A percentile compares a stretch with the other conserved stretches of the same genome.
Evolutionary conservation across 1,140 invertebrate genomes (phyloP).

Genomic region (Penaeus chinensis): DNA sequence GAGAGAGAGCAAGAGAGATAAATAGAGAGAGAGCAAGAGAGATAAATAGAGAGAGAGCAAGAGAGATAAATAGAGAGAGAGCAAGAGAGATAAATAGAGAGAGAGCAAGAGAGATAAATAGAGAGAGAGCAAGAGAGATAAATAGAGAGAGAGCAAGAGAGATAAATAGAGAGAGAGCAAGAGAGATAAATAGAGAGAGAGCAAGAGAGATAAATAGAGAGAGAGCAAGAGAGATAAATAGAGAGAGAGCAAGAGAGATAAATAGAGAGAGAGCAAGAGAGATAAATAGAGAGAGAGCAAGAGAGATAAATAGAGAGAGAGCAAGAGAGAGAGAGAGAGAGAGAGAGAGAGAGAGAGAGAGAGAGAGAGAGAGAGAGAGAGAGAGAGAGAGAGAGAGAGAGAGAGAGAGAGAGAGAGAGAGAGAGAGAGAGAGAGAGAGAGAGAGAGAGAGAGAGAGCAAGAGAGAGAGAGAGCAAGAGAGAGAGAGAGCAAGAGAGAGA

Average conservation of each 20-base stretch:
- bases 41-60: not conserved
- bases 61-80: not conserved
- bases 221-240: not conserved
- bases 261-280: not conserved
- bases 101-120: not conserved
- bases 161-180: no score
- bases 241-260: not conserved
- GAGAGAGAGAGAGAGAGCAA: not conserved
- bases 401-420: not conserved
- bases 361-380: not conserved
- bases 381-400: not conserved
- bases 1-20: not conserved
- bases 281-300: not conserved
- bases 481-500: no score
- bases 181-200: not conserved
- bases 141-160: not conserved
- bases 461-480: no score
- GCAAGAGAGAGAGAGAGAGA: no score
- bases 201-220: not conserved
- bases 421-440: no score
- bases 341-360: not conserved
- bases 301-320: no score
- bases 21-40: not conserved
- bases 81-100: not conserved
- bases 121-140: not conserved